These are phyloP conservation scores for Alethe diademata DNA, from an alignment of 2,113 vertebrate genomes.

Conservation along the genomic window DNA sequence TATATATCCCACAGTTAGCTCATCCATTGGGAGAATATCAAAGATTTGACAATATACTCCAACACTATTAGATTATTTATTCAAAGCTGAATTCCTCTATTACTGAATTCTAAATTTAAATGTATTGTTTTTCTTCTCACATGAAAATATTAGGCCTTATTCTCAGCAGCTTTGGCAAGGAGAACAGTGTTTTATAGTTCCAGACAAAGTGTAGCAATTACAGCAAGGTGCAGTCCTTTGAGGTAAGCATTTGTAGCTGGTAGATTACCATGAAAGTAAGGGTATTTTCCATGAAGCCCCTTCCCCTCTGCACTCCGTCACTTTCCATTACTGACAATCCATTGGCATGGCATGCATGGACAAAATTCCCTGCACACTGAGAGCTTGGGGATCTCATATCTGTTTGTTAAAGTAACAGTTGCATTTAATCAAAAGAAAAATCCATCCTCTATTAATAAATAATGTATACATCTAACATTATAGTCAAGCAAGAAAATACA, in stretches of 20 bases:
- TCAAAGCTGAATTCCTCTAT: slow-evolving; percentile 10
- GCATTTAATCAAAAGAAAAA: slow-evolving; percentile 74
- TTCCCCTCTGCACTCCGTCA: slow-evolving; percentile 36
- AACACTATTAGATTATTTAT: slow-evolving; percentile 14
- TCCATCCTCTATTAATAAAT: slow-evolving; percentile 70
- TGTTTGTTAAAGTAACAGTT: slow-evolving; percentile 72
- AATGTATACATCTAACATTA: slow-evolving; percentile 61
- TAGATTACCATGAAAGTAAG: slow-evolving; percentile 44
- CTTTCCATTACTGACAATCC: slow-evolving; percentile 69
- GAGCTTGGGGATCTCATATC: slow-evolving; percentile 66
- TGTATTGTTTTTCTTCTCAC: background rate
- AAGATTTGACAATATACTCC: background rate
- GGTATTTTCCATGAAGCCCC: slow-evolving; percentile 1
- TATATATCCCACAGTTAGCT: background rate
- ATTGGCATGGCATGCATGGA: slow-evolving; percentile 20
- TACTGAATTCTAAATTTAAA: slow-evolving; percentile 27
- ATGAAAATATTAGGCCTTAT: background rate
- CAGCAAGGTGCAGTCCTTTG: slow-evolving; percentile 33
- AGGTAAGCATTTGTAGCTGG: slow-evolving; percentile 30
- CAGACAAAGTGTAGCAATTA: slow-evolving; percentile 38
- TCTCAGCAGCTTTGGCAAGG: background rate
- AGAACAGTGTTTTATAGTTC: slow-evolving; percentile 2
- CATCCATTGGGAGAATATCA: background rate
- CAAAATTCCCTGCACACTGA: slow-evolving; percentile 46
- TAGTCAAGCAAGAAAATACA: slow-evolving; percentile 60